These are phyloP conservation scores for Lampropteryx suffumata DNA, from an alignment of 2,888 invertebrate genomes.

Conservation along the genomic window DNA sequence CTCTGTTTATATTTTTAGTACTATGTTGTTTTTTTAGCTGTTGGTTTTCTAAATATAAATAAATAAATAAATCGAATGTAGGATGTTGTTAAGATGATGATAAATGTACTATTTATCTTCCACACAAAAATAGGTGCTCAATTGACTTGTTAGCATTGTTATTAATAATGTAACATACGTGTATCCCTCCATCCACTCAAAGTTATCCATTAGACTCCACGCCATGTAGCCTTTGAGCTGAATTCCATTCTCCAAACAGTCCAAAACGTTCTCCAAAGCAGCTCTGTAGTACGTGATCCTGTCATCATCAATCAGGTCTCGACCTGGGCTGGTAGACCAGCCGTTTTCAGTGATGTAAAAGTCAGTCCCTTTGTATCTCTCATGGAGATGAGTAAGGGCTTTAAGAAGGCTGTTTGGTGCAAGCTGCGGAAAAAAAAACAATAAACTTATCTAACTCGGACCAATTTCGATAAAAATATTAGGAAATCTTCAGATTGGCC, in stretches of 20 bases:
- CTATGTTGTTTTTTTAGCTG: no score
- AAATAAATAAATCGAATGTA: no score
- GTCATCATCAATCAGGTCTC: constrained; percentile 65
- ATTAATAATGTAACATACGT: no score
- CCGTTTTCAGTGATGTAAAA: constrained; percentile 85
- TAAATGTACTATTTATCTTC: no score
- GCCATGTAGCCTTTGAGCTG: constrained; percentile 80
- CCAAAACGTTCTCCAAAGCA: constrained; percentile 66
- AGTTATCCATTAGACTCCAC: constrained; percentile 86
- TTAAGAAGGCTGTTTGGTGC: constrained; percentile 83
- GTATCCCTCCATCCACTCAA: constrained; percentile 84
- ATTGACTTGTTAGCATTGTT: no score
- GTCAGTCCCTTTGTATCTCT: constrained; percentile 74
- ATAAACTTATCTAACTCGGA: no score
- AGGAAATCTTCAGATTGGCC: no score
- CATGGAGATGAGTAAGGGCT: constrained; percentile 72
- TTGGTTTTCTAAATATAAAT: no score
- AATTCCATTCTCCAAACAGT: constrained; percentile 70
- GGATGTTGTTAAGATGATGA: no score
- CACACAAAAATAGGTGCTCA: no score
- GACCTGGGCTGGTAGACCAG: constrained; percentile 59
- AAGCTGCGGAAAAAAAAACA: constrained; percentile 48
- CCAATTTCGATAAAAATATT: no score
- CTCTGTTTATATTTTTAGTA: no score
- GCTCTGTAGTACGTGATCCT: constrained; percentile 68